These are phyloP conservation scores for Macroramphosus scolopax DNA, from an alignment of 2,797 vertebrate genomes.

Conservation along the genomic window DNA sequence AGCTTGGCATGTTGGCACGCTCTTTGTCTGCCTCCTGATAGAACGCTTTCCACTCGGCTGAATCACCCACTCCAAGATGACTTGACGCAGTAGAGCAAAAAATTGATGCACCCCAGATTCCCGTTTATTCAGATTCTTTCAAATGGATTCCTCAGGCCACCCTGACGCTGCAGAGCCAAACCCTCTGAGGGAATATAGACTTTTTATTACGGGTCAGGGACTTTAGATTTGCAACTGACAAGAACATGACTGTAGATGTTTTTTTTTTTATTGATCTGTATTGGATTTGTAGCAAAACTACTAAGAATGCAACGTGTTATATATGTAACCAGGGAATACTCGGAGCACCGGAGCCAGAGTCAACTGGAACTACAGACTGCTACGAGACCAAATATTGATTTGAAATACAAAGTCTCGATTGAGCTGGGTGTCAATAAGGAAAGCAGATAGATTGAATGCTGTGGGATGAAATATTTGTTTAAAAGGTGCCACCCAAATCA, in stretches of 20 bases:
- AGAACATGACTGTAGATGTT: slow-evolving; percentile 26
- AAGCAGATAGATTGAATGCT: too few relatives aligned
- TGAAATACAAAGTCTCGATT: too few relatives aligned
- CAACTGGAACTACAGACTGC: too few relatives aligned
- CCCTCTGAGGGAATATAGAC: too few relatives aligned
- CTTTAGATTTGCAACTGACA: slow-evolving; percentile 32
- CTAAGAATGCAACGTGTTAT: too few relatives aligned
- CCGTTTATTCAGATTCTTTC: slow-evolving; percentile 58
- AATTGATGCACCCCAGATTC: slow-evolving; percentile 66
- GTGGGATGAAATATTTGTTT: too few relatives aligned
- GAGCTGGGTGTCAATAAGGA: too few relatives aligned
- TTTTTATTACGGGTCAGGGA: slow-evolving; percentile 39
- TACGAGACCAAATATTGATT: too few relatives aligned
- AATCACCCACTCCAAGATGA: slow-evolving; percentile 65
- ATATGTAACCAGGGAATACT: too few relatives aligned
- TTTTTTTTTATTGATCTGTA: too few relatives aligned
- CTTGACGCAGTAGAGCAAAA: slow-evolving; percentile 72
- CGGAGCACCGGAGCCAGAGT: too few relatives aligned
- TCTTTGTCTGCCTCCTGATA: slow-evolving; percentile 66
- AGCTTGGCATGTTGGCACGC: slow-evolving; percentile 30
- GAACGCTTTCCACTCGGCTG: slow-evolving; percentile 70
- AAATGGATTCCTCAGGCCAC: slow-evolving; percentile 47
- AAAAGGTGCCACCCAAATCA: too few relatives aligned
- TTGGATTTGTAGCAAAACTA: slow-evolving; percentile 2
- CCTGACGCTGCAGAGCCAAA: slow-evolving; percentile 8